Conservation (phyloP, 2,888 invertebrate species). For the Andrena praecox region DNA sequence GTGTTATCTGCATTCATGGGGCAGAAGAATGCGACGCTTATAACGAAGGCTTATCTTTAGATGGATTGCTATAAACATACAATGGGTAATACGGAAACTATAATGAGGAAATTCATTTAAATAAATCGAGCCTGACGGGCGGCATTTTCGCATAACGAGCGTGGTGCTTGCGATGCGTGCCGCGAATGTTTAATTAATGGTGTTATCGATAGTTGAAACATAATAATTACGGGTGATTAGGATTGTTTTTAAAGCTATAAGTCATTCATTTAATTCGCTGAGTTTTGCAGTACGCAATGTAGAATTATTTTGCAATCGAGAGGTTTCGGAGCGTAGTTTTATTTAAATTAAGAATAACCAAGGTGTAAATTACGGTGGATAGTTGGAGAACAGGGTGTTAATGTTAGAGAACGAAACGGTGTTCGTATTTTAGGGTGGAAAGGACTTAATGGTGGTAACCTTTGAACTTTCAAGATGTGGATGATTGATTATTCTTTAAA, state of each 20-base stretch:
- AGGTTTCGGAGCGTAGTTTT: too few species aligned
- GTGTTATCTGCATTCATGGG: slow-evolving; percentile 54
- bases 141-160: slow-evolving; percentile 73
- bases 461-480: neutral
- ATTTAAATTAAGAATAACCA: neutral
- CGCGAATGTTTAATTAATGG: slow-evolving; percentile 27
- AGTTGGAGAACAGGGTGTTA: neutral
- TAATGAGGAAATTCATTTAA: slow-evolving; percentile 76
- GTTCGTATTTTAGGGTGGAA: neutral
- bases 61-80: slow-evolving; percentile 78
- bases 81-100: slow-evolving; percentile 75
- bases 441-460: neutral
- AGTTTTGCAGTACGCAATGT: too few species aligned
- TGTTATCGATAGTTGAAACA: neutral
- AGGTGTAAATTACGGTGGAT: neutral
- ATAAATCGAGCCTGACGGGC: slow-evolving; percentile 68
- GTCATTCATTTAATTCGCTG: neutral
- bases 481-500: slow-evolving; percentile 19
- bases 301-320: too few species aligned
- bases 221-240: neutral
- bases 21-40: slow-evolving; percentile 38
- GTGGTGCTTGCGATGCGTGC: slow-evolving; percentile 34
- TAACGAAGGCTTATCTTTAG: slow-evolving; percentile 53
- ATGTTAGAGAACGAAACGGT: neutral
- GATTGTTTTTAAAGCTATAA: neutral